These are phyloP conservation scores for Eospalax fontanierii DNA, from an alignment of 2,797 vertebrate genomes.

Conservation along the genomic window DNA sequence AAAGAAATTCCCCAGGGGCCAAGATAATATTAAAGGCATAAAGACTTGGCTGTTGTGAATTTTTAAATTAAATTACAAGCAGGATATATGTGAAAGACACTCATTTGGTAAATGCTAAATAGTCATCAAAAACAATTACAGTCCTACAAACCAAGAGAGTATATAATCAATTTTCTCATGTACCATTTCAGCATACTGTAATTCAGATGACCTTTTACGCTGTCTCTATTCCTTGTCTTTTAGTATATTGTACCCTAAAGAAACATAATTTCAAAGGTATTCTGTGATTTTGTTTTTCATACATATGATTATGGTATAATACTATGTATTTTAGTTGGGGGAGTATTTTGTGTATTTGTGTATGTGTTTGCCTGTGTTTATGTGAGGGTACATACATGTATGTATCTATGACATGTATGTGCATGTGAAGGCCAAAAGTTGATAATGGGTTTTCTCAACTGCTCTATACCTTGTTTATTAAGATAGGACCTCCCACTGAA, in stretches of 20 bases:
- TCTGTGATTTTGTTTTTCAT: background rate
- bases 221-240: background rate
- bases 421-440: background rate
- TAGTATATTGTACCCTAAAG: background rate
- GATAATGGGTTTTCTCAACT: background rate
- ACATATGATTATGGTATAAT: background rate
- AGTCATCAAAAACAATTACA: background rate
- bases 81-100: background rate
- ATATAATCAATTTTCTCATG: background rate
- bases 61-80: background rate
- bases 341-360: background rate
- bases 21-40: background rate
- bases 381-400: background rate
- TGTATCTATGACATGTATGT: too few species aligned
- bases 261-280: background rate
- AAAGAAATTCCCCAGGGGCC: background rate
- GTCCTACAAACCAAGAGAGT: background rate
- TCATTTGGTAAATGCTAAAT: background rate
- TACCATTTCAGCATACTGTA: background rate
- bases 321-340: background rate
- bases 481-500: background rate
- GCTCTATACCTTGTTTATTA: background rate
- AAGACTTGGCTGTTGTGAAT: background rate
- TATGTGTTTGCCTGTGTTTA: background rate
- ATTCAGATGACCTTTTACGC: background rate